A percentile compares a stretch with the other conserved stretches of the same genome.
phyloP scores from a whole-genome alignment of 2,113 vertebrate genomes.

The Coreoperca whiteheadi region DNA sequence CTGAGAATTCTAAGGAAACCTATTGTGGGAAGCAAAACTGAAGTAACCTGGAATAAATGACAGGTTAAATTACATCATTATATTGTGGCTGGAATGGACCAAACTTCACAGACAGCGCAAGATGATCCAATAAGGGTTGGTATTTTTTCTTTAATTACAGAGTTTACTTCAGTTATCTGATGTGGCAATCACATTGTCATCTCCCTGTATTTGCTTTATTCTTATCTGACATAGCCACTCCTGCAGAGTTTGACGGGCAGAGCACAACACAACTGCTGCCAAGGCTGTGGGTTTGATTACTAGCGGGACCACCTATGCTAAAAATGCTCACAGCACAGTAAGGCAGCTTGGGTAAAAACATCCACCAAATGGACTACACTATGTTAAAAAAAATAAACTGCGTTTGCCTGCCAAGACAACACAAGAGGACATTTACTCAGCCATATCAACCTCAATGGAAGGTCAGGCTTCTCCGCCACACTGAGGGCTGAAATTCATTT shows the following conservation, averaged over 20 bases:
- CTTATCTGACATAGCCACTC: conserved; percentile 17
- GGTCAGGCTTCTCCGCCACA: conserved; percentile 52
- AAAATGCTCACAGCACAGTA: conserved; percentile 29
- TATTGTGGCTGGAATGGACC: conserved; percentile 6
- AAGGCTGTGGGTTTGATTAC: conserved; percentile 51
- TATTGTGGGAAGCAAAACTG: not conserved
- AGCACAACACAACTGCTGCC: conserved; percentile 19
- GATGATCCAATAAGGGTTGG: conserved; percentile 1
- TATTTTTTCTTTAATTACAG: conserved; percentile 26
- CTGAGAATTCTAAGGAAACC: not conserved
- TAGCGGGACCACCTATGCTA: conserved; percentile 41
- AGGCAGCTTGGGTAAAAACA: conserved; percentile 24
- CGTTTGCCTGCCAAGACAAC: conserved; percentile 56
- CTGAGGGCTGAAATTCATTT: conserved; percentile 39
- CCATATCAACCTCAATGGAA: conserved; percentile 52
- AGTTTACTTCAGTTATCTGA: conserved; percentile 24
- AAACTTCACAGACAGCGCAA: conserved; percentile 1
- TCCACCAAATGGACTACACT: conserved; percentile 29
- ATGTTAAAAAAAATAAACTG: conserved; percentile 43
- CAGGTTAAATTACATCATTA: not conserved
- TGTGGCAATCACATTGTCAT: conserved; percentile 5
- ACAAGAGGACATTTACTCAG: conserved; percentile 63
- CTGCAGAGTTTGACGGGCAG: conserved; percentile 3
- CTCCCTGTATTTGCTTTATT: conserved; percentile 25
- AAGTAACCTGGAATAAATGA: not conserved